Percentiles rank a stretch among this genome's conserved stretches.
Conservation (phyloP, 2,888 invertebrate species). For the Hyposoter dolosus region DNA sequence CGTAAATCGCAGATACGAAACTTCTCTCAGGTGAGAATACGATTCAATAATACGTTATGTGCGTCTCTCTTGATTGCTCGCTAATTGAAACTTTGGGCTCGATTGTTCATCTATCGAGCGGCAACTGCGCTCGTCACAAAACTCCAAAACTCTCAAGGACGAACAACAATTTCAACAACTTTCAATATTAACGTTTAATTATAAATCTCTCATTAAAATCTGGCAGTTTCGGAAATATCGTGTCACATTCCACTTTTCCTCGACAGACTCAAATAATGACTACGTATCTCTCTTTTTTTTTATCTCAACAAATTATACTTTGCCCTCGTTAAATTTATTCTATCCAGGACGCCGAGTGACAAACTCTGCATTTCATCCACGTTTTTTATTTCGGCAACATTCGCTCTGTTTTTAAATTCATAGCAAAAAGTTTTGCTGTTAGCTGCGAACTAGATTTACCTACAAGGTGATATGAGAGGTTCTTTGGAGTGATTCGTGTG, state of each 20-base stretch:
- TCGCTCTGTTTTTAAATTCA: too few relatives aligned
- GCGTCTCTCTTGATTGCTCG: not conserved
- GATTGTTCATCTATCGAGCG: conserved; percentile 6
- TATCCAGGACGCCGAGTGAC: too few relatives aligned
- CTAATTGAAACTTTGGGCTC: conserved; percentile 5
- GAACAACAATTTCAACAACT: conserved; percentile 10
- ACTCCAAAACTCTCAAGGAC: not conserved
- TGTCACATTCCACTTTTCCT: not conserved
- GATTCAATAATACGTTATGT: not conserved
- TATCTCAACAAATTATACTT: not conserved
- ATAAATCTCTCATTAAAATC: not conserved
- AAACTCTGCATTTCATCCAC: too few relatives aligned
- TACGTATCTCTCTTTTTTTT: not conserved
- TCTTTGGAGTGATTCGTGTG: conserved; percentile 85
- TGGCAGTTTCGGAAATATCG: not conserved
- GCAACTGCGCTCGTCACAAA: conserved; percentile 1
- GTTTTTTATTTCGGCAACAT: too few relatives aligned
- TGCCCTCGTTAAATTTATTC: too few relatives aligned
- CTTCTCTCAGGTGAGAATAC: not conserved
- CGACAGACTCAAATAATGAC: not conserved
- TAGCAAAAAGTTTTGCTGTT: too few relatives aligned
- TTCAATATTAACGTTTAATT: conserved; percentile 4
- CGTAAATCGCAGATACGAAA: not conserved
- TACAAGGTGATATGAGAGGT: conserved; percentile 88
- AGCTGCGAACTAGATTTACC: conserved; percentile 75